A percentile compares a stretch with the other conserved stretches of the same genome.
These are phyloP conservation scores for Strigamia maritima DNA, from an alignment of 2,888 invertebrate genomes.

Conservation along the genomic window DNA sequence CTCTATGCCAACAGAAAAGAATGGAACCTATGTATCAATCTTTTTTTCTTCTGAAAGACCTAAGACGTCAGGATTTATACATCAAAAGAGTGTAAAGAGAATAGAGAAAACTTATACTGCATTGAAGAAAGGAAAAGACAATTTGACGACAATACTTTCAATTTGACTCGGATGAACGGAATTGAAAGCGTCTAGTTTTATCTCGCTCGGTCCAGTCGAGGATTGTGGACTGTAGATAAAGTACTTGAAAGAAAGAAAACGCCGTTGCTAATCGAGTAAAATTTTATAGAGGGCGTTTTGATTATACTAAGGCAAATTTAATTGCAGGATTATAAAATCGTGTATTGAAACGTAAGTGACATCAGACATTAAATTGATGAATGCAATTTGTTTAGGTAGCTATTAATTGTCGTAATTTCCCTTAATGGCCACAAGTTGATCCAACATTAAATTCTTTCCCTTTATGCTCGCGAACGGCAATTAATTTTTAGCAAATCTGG, in stretches of 20 bases:
- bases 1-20: not conserved
- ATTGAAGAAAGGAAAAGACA: not conserved
- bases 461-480: not conserved
- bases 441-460: not conserved
- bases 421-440: not conserved
- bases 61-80: not conserved
- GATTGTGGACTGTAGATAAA: not conserved
- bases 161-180: not conserved
- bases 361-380: not conserved
- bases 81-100: not conserved
- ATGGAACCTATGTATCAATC: not conserved
- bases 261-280: not conserved
- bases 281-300: not conserved
- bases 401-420: not conserved
- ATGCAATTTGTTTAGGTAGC: not conserved
- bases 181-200: not conserved
- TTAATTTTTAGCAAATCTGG: slow-evolving; percentile 5
- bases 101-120: not conserved
- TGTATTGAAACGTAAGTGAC: not conserved
- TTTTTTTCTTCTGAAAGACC: not conserved
- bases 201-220: slow-evolving; percentile 2
- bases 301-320: not conserved
- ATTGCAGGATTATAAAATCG: not conserved
- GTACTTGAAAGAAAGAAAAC: not conserved
- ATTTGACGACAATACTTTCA: slow-evolving; percentile 1